Percentiles rank a stretch among this genome's conserved stretches.
These are phyloP conservation scores for Polyommatus icarus DNA, from an alignment of 2,888 invertebrate species.

Conservation along the genomic window DNA sequence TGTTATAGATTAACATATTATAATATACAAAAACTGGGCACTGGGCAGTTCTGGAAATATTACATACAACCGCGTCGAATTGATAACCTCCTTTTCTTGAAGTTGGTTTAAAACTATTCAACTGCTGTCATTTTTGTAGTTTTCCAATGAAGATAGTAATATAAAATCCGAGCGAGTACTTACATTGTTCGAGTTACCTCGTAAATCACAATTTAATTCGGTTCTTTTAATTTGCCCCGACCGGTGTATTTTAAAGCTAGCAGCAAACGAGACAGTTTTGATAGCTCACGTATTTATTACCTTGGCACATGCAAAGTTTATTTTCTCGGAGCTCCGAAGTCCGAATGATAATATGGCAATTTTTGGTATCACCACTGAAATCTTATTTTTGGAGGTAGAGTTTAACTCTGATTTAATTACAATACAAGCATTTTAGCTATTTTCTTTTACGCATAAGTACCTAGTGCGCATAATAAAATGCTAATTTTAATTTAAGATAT, in stretches of 20 bases:
- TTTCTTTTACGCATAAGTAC: too few species aligned
- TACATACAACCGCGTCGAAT: too few species aligned
- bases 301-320: slow-evolving; percentile 38
- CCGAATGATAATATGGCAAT: slow-evolving; percentile 27
- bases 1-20: too few species aligned
- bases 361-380: background rate
- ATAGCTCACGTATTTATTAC: slow-evolving; percentile 52
- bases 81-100: too few species aligned
- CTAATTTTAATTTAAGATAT: background rate
- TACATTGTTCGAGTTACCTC: slow-evolving; percentile 65
- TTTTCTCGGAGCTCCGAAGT: slow-evolving; percentile 31
- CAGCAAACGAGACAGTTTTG: slow-evolving; percentile 49
- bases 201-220: slow-evolving; percentile 66
- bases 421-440: too few species aligned
- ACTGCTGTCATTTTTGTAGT: slow-evolving; percentile 41
- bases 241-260: slow-evolving; percentile 56
- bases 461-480: background rate
- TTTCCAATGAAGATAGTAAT: slow-evolving; percentile 55
- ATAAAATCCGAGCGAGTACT: slow-evolving; percentile 43
- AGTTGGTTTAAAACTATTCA: too few species aligned
- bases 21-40: too few species aligned
- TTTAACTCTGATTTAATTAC: too few species aligned
- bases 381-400: background rate
- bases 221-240: slow-evolving; percentile 62
- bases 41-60: too few species aligned